Conservation (phyloP, 2,888 invertebrate species). For the Macaria notata region DNA sequence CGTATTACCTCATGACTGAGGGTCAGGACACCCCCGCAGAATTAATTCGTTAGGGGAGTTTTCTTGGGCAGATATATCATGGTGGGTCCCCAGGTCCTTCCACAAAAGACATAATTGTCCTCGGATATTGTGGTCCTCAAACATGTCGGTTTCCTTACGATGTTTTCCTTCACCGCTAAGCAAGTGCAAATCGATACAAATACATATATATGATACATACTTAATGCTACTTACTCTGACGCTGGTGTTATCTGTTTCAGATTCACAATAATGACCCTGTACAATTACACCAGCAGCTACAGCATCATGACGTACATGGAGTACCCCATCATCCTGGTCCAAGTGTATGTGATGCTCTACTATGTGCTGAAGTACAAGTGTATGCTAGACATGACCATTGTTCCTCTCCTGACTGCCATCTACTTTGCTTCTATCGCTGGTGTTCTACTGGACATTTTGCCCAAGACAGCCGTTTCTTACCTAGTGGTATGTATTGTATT, state of each 20-base stretch:
- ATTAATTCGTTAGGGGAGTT: no score
- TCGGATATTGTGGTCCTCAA: no score
- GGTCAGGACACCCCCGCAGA: no score
- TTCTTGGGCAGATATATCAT: no score
- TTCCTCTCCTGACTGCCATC: constrained; percentile 47
- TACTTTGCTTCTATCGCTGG: constrained; percentile 56
- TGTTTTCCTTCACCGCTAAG: no score
- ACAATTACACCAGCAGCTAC: constrained; percentile 89
- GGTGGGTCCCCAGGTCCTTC: no score
- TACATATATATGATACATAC: no score
- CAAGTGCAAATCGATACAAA: no score
- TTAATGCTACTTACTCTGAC: no score
- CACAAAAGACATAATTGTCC: no score
- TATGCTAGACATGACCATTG: constrained; percentile 67
- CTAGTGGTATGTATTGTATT: constrained; percentile 83
- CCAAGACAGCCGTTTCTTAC: constrained; percentile 78
- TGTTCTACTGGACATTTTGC: constrained; percentile 59
- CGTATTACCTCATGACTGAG: no score
- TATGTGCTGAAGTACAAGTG: constrained; percentile 87
- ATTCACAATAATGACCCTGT: constrained; percentile 90
- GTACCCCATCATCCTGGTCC: constrained; percentile 90
- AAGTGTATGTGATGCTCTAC: constrained; percentile 88
- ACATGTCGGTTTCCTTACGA: no score
- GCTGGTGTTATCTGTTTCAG: constrained; percentile 71
- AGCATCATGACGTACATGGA: constrained; percentile 90